Evolutionary conservation across 92 coral and sea anemone genomes (phyloP).

Genomic region (Diadumene lineata): DNA sequence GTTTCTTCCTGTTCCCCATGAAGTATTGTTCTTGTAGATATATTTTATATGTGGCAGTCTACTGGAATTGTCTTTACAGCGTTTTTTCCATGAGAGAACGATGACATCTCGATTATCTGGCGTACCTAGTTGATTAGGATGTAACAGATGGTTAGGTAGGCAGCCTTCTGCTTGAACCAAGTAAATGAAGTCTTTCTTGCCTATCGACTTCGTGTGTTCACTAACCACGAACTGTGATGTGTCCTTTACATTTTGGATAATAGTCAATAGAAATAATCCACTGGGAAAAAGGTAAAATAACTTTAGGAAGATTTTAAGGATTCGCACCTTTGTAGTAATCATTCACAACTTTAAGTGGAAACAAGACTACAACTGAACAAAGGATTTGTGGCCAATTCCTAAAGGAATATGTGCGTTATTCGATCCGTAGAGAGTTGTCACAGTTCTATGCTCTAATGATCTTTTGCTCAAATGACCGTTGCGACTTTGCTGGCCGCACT

Average conservation of each 20-base stretch:
- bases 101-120: slow-evolving; percentile 59
- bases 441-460: slow-evolving; percentile 40
- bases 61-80: slow-evolving; percentile 37
- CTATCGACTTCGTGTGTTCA: not conserved
- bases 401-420: slow-evolving; percentile 6
- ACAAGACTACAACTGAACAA: slow-evolving; percentile 18
- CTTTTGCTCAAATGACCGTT: slow-evolving; percentile 50
- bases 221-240: not conserved
- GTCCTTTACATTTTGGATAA: slow-evolving; percentile 23
- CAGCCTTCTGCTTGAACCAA: slow-evolving; percentile 86
- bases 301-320: slow-evolving; percentile 18
- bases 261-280: slow-evolving; percentile 12
- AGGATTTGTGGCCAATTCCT: not conserved
- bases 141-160: slow-evolving; percentile 55
- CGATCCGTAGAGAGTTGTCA: slow-evolving; percentile 35
- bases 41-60: slow-evolving; percentile 49
- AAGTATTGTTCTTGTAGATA: slow-evolving; percentile 44
- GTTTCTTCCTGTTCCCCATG: slow-evolving; percentile 92
- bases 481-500: slow-evolving; percentile 26
- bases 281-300: slow-evolving; percentile 2
- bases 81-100: slow-evolving; percentile 74
- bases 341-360: slow-evolving; percentile 18
- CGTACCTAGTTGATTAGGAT: slow-evolving; percentile 43
- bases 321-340: slow-evolving; percentile 14
- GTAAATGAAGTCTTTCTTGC: slow-evolving; percentile 50